A percentile compares a stretch with the other conserved stretches of the same genome.
Conservation (phyloP, 2,888 invertebrate species). For the Ophonus ardosiacus region DNA sequence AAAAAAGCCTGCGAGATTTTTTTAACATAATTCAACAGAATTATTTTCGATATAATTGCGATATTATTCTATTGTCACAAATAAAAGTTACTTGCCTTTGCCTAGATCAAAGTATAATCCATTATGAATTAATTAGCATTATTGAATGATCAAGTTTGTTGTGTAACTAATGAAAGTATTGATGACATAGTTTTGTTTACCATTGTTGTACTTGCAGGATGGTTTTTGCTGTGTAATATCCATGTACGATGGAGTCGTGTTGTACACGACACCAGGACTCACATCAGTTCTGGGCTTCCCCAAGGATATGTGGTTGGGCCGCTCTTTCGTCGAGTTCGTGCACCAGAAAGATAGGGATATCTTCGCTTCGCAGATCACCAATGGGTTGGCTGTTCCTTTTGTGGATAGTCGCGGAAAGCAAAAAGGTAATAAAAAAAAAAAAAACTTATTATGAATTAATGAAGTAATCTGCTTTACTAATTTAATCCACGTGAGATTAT, state of each 20-base stretch:
- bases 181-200: neutral
- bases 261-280: slow-evolving; percentile 85
- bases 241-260: slow-evolving; percentile 88
- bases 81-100: no score
- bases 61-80: no score
- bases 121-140: neutral
- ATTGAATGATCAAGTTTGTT: neutral
- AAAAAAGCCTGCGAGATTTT: no score
- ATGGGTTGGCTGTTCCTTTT: slow-evolving; percentile 81
- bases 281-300: slow-evolving; percentile 86
- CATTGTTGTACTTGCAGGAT: slow-evolving; percentile 76
- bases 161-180: neutral
- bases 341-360: slow-evolving; percentile 86
- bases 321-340: slow-evolving; percentile 91
- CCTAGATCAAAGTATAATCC: no score
- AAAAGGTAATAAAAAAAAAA: slow-evolving; percentile 68
- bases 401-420: slow-evolving; percentile 75
- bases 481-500: no score
- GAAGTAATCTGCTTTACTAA: no score
- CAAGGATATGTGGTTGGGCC: slow-evolving; percentile 90
- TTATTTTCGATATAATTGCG: no score
- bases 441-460: no score
- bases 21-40: no score
- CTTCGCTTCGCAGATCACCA: slow-evolving; percentile 87
- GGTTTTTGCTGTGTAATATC: slow-evolving; percentile 90